Percentiles rank a stretch among this genome's conserved stretches.
These are phyloP conservation scores for Elgaria multicarinata DNA, from an alignment of 2,113 vertebrate species.

Conservation along the genomic window DNA sequence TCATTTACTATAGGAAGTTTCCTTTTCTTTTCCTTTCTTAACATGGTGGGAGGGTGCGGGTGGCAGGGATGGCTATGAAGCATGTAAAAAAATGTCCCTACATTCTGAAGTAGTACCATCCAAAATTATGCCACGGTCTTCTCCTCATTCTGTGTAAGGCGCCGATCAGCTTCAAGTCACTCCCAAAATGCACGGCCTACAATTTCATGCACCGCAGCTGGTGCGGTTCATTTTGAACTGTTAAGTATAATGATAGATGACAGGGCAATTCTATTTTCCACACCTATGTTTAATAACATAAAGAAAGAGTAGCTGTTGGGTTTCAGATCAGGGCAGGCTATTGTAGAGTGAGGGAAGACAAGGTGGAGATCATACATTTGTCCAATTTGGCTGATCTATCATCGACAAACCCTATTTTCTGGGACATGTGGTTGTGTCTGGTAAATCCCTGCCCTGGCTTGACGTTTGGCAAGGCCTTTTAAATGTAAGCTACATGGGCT, in stretches of 20 bases:
- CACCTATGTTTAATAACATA: neutral
- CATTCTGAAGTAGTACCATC: neutral
- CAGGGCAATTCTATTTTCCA: neutral
- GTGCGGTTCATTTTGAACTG: neutral
- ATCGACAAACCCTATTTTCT: neutral
- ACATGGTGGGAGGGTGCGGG: neutral
- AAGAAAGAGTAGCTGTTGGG: too few relatives aligned
- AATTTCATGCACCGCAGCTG: neutral
- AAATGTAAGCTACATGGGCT: too few relatives aligned
- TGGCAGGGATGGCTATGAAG: neutral
- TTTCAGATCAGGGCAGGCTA: neutral
- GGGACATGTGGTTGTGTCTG: too few relatives aligned
- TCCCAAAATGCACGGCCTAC: neutral
- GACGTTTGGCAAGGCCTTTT: too few relatives aligned
- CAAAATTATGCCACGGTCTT: neutral
- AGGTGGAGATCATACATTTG: neutral
- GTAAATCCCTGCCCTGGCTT: too few relatives aligned
- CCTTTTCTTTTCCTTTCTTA: too few relatives aligned
- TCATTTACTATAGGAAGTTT: neutral
- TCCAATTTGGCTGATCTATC: neutral
- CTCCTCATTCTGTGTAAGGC: neutral
- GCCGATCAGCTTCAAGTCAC: neutral
- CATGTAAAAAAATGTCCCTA: neutral
- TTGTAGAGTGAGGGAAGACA: neutral
- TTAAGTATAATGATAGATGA: neutral